A percentile compares a stretch with the other conserved stretches of the same genome.
phyloP scores from a whole-genome alignment of 2,113 vertebrate species.

The Sitta europaea region DNA sequence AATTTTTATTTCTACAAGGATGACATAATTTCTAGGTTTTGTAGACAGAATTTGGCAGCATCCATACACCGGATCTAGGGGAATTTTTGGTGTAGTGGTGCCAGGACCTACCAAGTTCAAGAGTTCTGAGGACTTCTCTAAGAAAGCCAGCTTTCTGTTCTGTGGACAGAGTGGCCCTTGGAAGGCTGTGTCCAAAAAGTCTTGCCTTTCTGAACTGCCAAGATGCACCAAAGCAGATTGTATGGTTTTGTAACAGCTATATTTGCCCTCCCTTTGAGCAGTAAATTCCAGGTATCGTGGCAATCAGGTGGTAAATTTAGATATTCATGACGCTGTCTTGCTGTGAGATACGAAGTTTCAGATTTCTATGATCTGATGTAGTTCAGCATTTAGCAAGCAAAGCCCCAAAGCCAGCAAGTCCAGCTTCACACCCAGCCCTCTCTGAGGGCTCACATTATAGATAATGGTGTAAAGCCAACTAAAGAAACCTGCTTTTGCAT shows the following conservation, averaged over 20 bases:
- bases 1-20: background rate
- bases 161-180: background rate
- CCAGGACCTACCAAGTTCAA: background rate
- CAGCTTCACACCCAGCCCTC: background rate
- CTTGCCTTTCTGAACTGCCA: background rate
- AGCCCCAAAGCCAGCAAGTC: background rate
- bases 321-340: background rate
- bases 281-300: background rate
- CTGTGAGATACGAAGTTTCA: background rate
- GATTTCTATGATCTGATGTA: background rate
- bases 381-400: background rate
- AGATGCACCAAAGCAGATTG: background rate
- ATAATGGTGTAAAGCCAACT: background rate
- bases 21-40: constrained; percentile 40
- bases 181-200: background rate
- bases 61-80: background rate
- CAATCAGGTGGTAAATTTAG: background rate
- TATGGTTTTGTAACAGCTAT: background rate
- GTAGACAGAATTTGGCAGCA: background rate
- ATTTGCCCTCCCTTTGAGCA: background rate
- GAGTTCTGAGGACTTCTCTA: background rate
- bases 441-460: background rate
- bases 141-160: background rate
- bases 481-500: background rate
- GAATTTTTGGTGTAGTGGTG: background rate